Evolutionary conservation across 2,888 invertebrate species (phyloP), one percentile per base, ranked within the genome.

Genomic region (Dryobotodes eremita): DNA sequence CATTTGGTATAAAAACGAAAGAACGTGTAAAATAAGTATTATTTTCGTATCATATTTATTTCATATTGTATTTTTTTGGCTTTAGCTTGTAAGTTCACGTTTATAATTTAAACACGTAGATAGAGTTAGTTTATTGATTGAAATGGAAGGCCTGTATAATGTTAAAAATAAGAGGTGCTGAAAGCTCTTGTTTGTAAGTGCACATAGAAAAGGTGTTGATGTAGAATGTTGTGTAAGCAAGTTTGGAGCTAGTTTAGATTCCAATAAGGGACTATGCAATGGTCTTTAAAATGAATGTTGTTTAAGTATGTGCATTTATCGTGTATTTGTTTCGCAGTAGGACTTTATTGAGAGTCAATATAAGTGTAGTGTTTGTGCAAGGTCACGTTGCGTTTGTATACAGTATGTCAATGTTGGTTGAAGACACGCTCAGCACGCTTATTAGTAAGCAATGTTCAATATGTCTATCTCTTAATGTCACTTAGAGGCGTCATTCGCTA

Each of bases 251-350:
- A 85, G 71, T 62, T 83, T 80, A 83, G 73, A 74, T 75, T 80
- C 79, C 55, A 70, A 78, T 77, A 69, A 73, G 75, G 86, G 81
- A 85, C 88, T 88, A 82, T 88, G 23, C 75, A 82, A 87, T 87
- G 75, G 87, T 88, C 86, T 79, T 71, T 86, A 83, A 83, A 80
- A 77, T 69, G 69, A 50, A 77, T 73, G 70, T 79, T 84, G 72
- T 84, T 78, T 55, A 77, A 72, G 79, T 79, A 80, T 78, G 77
- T 88, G 80, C 80, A 85, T 88, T 86, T 88, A 83, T 74, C 61
- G 57, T 77, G 78, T 79, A 74, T 85, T 82, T 84, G 75, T 84
- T 72, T 72, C 65, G 65, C 71, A 74, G 71, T 71, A 62, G 20
- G 71, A 66, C 64, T 71, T 75, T 71, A 80, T 48, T 50, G 46